A percentile compares a stretch with the other conserved stretches of the same genome.
Conservation (phyloP, 2,888 invertebrate species). For the Leptinotarsa rubiginosa region DNA sequence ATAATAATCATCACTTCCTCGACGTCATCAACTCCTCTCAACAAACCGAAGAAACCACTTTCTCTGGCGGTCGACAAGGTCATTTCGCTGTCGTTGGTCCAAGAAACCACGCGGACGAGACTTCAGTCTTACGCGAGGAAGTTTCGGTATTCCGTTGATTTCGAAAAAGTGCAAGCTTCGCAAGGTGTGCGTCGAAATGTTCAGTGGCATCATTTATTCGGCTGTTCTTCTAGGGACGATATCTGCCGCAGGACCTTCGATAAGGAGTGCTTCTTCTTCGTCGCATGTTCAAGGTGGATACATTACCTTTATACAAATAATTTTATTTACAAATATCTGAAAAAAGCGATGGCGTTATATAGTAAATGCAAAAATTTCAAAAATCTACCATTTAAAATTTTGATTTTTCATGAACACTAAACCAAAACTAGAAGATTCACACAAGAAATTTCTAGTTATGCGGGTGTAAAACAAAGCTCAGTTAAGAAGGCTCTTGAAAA, state of each 20-base stretch:
- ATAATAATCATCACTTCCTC: slow-evolving; percentile 14
- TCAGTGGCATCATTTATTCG: slow-evolving; percentile 42
- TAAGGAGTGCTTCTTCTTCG: slow-evolving; percentile 43
- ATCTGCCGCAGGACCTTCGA: slow-evolving; percentile 52
- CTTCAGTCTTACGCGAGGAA: slow-evolving; percentile 42
- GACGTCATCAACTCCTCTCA: slow-evolving; percentile 11
- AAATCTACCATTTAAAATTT: no score
- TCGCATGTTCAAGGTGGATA: slow-evolving; percentile 37
- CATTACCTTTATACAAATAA: background rate
- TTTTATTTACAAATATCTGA: background rate
- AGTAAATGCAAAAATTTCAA: no score
- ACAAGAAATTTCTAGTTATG: no score
- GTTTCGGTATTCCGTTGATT: slow-evolving; percentile 10
- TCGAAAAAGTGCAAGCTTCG: background rate
- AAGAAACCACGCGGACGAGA: slow-evolving; percentile 42
- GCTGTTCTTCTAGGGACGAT: slow-evolving; percentile 48
- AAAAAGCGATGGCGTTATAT: background rate
- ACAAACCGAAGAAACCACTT: slow-evolving; percentile 51
- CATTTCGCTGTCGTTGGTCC: slow-evolving; percentile 48
- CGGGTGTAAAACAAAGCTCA: no score
- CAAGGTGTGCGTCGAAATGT: slow-evolving; percentile 37
- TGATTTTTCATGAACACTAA: background rate
- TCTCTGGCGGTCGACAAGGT: slow-evolving; percentile 55
- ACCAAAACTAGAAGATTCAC: no score
- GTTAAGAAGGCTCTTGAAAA: no score